phyloP scores from a whole-genome alignment of 2,113 vertebrate species.

The Athene noctua region DNA sequence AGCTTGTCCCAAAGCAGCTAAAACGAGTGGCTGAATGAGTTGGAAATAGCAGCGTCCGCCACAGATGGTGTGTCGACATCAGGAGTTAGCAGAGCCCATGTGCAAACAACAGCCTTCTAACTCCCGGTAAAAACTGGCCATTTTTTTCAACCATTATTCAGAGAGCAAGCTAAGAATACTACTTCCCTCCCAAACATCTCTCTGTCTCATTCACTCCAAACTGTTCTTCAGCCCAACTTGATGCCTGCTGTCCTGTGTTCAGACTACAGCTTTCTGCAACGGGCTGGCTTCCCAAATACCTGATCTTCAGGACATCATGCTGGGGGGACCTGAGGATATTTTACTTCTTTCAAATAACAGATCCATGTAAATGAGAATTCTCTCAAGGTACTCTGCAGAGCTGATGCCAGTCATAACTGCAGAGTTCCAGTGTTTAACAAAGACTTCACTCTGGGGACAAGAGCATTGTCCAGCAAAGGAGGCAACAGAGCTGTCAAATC shows the following conservation, averaged over 20 bases:
- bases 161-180: neutral
- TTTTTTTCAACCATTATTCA: neutral
- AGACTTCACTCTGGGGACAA: conserved; percentile 42
- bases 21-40: neutral
- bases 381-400: neutral
- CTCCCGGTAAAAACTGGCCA: neutral
- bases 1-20: neutral
- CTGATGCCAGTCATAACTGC: conserved; percentile 29
- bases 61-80: neutral
- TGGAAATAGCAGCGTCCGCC: neutral
- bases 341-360: neutral
- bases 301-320: neutral
- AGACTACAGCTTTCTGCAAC: neutral
- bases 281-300: neutral
- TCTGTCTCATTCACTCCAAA: neutral
- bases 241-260: neutral
- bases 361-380: neutral
- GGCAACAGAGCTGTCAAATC: conserved; percentile 40
- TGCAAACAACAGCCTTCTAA: neutral
- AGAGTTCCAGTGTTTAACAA: conserved; percentile 14
- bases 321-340: neutral
- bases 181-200: neutral
- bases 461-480: conserved; percentile 47
- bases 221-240: neutral
- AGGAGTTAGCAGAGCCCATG: neutral